A percentile compares a stretch with the other conserved stretches of the same genome.
phyloP scores from a whole-genome alignment of 2,888 invertebrate genomes.

The Macrosiphum euphorbiae region DNA sequence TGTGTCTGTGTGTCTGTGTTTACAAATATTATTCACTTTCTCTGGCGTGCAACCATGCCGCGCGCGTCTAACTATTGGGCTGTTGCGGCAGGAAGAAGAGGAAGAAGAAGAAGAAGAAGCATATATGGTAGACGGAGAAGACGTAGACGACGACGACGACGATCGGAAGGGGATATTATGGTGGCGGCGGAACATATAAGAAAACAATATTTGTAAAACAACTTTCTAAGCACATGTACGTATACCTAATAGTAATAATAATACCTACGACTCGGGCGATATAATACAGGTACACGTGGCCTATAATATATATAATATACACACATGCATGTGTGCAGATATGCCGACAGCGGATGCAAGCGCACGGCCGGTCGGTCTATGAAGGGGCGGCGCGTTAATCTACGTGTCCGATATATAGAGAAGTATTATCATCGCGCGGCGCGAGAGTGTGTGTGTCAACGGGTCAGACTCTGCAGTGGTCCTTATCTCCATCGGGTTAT shows the following conservation, averaged over 20 bases:
- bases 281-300: background rate
- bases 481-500: background rate
- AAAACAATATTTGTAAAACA: slow-evolving; percentile 56
- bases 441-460: background rate
- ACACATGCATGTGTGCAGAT: background rate
- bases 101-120: background rate
- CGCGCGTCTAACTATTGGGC: background rate
- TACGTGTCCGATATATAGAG: background rate
- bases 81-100: background rate
- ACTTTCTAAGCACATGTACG: slow-evolving; percentile 62
- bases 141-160: no score
- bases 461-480: slow-evolving; percentile 13
- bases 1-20: slow-evolving; percentile 20
- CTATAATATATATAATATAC: slow-evolving; percentile 12
- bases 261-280: background rate
- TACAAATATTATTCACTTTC: slow-evolving; percentile 58
- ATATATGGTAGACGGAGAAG: background rate
- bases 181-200: background rate
- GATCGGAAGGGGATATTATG: background rate
- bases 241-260: background rate
- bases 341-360: background rate
- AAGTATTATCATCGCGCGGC: background rate
- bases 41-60: slow-evolving; percentile 21
- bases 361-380: background rate
- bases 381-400: background rate